Percentiles rank a stretch among this genome's conserved stretches.
These are phyloP conservation scores for Clarias magur DNA, from an alignment of 2,113 vertebrate genomes.

Conservation along the genomic window DNA sequence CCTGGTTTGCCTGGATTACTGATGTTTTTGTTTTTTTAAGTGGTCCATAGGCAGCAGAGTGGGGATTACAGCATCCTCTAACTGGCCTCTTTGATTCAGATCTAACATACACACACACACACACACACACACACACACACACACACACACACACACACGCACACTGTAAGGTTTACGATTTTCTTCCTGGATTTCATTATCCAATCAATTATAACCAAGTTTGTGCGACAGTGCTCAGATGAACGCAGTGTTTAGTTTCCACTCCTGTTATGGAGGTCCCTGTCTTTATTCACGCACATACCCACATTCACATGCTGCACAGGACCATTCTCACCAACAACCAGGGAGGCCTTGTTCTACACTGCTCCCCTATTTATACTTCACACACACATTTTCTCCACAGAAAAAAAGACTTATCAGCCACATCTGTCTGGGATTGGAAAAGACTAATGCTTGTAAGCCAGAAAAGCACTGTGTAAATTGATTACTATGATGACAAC, in stretches of 20 bases:
- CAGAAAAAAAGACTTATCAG: slow-evolving; percentile 56
- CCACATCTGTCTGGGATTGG: slow-evolving; percentile 35
- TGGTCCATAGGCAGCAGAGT: background rate
- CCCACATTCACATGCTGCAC: slow-evolving; percentile 26
- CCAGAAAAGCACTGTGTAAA: slow-evolving; percentile 49
- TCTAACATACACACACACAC: background rate
- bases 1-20: background rate
- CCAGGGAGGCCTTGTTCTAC: slow-evolving; percentile 47
- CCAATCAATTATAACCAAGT: slow-evolving; percentile 63
- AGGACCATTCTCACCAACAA: slow-evolving; percentile 49
- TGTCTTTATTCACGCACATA: slow-evolving; percentile 47
- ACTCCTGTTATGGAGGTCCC: slow-evolving; percentile 74
- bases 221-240: slow-evolving; percentile 65
- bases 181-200: slow-evolving; percentile 68
- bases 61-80: background rate
- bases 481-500: slow-evolving; percentile 53
- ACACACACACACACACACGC: background rate
- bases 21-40: background rate
- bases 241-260: slow-evolving; percentile 69
- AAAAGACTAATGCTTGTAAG: slow-evolving; percentile 38
- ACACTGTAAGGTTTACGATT: slow-evolving; percentile 31
- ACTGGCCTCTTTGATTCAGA: slow-evolving; percentile 4
- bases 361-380: slow-evolving; percentile 48
- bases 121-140: slow-evolving; percentile 11
- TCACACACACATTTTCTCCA: slow-evolving; percentile 12